These are phyloP conservation scores for Ardeotis arabs DNA, from an alignment of 2,113 vertebrate species.

Conservation along the genomic window DNA sequence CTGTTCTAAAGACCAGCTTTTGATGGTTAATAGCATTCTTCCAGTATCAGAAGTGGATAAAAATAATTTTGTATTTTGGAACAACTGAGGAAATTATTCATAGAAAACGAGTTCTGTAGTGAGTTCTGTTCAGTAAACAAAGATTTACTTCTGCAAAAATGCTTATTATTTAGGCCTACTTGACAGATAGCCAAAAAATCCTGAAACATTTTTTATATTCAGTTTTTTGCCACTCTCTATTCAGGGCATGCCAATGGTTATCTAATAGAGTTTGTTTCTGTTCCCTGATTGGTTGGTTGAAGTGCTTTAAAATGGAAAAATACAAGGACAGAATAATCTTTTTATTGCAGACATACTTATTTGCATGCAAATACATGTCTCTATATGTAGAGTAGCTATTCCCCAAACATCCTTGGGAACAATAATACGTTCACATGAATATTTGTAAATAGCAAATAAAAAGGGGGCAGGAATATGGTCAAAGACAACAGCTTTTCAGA, in stretches of 20 bases:
- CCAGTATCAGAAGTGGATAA: not conserved
- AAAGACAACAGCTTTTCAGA: not conserved
- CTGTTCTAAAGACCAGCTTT: not conserved
- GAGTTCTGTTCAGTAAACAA: not conserved
- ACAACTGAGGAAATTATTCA: not conserved
- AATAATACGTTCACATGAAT: not conserved
- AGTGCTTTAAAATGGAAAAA: conserved; percentile 5
- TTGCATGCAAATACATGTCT: not conserved
- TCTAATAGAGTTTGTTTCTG: not conserved
- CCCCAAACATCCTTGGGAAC: not conserved
- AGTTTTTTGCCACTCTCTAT: not conserved
- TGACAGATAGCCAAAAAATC: not conserved
- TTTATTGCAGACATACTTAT: not conserved
- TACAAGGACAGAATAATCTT: not conserved
- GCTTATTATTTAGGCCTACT: not conserved
- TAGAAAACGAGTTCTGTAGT: not conserved
- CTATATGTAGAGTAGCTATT: not conserved
- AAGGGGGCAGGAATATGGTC: not conserved
- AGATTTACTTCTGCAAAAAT: not conserved
- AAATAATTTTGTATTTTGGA: not conserved
- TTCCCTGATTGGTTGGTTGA: not conserved
- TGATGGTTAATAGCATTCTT: not conserved
- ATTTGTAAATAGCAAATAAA: conserved; percentile 12
- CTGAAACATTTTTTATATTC: not conserved
- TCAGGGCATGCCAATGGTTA: not conserved